phyloP scores from a whole-genome alignment of 2,797 vertebrate species.

The Euphonia xanthogaster region DNA sequence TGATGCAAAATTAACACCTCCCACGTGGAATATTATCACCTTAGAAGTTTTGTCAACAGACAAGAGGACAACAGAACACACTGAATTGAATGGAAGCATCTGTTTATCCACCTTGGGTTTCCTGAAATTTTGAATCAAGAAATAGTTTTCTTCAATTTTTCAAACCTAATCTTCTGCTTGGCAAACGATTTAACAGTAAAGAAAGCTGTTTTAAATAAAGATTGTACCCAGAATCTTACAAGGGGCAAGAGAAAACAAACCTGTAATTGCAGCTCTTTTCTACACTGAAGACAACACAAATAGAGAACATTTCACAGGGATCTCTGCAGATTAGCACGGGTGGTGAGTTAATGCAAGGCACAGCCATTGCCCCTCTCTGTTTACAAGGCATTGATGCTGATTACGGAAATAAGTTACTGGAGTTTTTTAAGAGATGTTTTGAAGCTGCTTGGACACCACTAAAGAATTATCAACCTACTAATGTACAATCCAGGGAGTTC shows the following conservation, averaged over 20 bases:
- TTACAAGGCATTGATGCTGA: not conserved
- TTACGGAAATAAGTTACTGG: not conserved
- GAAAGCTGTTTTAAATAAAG: not conserved
- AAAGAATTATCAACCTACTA: not conserved
- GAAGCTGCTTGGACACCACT: not conserved
- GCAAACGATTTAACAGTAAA: not conserved
- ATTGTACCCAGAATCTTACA: not conserved
- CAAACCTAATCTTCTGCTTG: not conserved
- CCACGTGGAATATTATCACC: fast-evolving
- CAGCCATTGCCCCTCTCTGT: not conserved
- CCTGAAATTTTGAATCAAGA: not conserved
- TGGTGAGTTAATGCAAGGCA: not conserved
- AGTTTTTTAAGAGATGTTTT: not conserved
- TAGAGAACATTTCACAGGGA: not conserved
- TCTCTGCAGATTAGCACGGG: not conserved
- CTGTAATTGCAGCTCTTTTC: not conserved
- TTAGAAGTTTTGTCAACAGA: not conserved
- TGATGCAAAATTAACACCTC: not conserved
- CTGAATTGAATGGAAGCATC: not conserved
- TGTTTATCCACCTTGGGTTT: not conserved
- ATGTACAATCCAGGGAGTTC: not conserved
- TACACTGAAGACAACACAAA: not conserved
- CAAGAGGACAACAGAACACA: not conserved
- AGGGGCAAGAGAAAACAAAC: not conserved
- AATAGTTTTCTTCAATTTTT: not conserved